Percentiles rank a stretch among this genome's conserved stretches.
Conservation (phyloP, 2,113 vertebrate genomes). For the Catharus bicknelli region DNA sequence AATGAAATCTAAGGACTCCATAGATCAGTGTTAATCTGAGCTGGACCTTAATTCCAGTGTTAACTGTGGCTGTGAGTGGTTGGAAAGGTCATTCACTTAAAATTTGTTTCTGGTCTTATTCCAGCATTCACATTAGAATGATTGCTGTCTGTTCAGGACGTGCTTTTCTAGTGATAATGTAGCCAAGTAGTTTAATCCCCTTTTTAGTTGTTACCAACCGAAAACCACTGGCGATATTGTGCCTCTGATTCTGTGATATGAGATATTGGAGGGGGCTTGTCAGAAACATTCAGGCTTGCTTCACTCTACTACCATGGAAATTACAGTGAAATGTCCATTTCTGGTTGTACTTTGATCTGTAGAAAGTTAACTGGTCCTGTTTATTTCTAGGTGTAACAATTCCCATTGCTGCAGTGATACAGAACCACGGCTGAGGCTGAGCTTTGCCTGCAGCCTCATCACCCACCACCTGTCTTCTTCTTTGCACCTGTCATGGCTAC, state of each 20-base stretch:
- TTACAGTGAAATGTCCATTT: not conserved
- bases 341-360: not conserved
- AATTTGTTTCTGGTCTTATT: conserved; percentile 22
- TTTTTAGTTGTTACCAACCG: not conserved
- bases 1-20: not conserved
- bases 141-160: not conserved
- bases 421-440: not conserved
- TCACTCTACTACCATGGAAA: not conserved
- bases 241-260: not conserved
- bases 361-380: not conserved
- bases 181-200: not conserved
- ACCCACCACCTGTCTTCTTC: not conserved
- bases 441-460: not conserved
- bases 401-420: not conserved
- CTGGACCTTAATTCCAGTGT: not conserved
- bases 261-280: not conserved
- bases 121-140: not conserved
- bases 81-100: conserved; percentile 23
- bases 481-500: not conserved
- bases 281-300: not conserved
- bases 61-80: not conserved
- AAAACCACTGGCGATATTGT: not conserved
- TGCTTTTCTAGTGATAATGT: not conserved
- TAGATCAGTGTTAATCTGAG: not conserved
- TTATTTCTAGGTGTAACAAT: not conserved